Evolutionary conservation across 1,140 invertebrate genomes (phyloP).

Genomic region (Nomia melanderi): DNA sequence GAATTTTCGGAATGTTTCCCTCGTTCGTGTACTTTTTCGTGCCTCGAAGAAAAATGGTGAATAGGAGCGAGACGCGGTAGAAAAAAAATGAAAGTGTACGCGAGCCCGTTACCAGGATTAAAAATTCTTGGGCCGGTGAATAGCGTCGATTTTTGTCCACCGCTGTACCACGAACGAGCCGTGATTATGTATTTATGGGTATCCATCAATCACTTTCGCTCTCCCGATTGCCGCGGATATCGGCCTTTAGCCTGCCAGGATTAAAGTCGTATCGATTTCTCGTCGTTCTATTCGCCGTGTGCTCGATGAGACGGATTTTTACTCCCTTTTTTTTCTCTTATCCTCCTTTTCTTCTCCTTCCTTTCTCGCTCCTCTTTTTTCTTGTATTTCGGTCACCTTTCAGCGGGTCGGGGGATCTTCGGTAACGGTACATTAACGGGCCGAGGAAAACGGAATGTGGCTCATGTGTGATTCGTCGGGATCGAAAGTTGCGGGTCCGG

Average conservation of each 20-base stretch:
- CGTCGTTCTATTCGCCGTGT: constrained; percentile 46
- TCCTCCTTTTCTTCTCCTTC: not conserved
- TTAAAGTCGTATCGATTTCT: constrained; percentile 66
- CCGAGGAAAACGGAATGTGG: not conserved
- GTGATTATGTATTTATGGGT: constrained; percentile 66
- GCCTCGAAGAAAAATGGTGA: not conserved
- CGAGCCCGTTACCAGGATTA: constrained; percentile 39
- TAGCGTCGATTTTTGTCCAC: constrained; percentile 56
- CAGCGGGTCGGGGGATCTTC: not conserved
- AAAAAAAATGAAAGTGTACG: not conserved
- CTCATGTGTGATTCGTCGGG: not conserved
- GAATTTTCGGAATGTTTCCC: too few species aligned
- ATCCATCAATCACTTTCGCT: constrained; percentile 67
- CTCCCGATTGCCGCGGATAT: constrained; percentile 63
- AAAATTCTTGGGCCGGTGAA: constrained; percentile 50
- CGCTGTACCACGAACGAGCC: constrained; percentile 44
- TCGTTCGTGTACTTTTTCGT: not conserved
- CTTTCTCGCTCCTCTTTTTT: constrained; percentile 7
- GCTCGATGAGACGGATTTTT: constrained; percentile 33
- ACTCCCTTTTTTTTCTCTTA: not conserved
- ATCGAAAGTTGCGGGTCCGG: not conserved
- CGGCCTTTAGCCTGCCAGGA: constrained; percentile 62
- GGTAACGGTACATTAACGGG: constrained; percentile 18
- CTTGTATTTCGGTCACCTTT: not conserved
- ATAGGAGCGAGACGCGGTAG: not conserved